phyloP scores from a whole-genome alignment of 2,797 vertebrate genomes.

The Sylvia borin region DNA sequence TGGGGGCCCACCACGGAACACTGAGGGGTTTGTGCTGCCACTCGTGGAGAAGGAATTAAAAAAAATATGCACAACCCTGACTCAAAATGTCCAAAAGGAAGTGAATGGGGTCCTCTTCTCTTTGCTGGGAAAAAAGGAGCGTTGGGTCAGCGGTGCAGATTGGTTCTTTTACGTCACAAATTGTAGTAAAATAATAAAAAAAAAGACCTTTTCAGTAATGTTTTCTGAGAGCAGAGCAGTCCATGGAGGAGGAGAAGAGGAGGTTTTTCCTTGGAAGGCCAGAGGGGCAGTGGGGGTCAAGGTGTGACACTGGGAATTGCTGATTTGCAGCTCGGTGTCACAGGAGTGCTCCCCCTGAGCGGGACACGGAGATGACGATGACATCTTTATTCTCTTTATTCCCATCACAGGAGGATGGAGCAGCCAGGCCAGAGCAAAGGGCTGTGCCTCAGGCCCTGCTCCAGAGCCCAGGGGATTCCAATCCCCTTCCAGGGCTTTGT shows the following conservation, averaged over 20 bases:
- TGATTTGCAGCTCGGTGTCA: not conserved
- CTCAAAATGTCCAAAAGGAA: not conserved
- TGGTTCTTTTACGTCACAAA: not conserved
- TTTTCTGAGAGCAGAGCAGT: not conserved
- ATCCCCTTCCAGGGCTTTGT: not conserved
- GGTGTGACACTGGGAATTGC: not conserved
- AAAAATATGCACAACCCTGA: not conserved
- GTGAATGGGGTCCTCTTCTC: not conserved
- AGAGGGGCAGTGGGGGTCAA: no score
- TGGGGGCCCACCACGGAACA: not conserved
- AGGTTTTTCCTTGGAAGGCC: not conserved
- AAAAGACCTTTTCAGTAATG: not conserved
- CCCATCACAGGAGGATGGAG: not conserved
- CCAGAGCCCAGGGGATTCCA: not conserved
- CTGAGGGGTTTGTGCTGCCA: not conserved
- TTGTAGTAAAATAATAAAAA: not conserved
- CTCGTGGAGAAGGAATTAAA: not conserved
- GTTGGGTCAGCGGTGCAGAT: not conserved
- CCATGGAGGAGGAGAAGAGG: not conserved
- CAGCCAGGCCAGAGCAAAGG: not conserved
- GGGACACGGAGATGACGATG: not conserved
- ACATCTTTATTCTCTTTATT: not conserved
- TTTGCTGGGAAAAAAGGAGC: not conserved
- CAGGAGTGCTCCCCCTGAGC: not conserved
- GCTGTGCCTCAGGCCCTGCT: not conserved